Evolutionary conservation across 2,888 invertebrate species (phyloP).

Genomic region (Heliconius aoede): DNA sequence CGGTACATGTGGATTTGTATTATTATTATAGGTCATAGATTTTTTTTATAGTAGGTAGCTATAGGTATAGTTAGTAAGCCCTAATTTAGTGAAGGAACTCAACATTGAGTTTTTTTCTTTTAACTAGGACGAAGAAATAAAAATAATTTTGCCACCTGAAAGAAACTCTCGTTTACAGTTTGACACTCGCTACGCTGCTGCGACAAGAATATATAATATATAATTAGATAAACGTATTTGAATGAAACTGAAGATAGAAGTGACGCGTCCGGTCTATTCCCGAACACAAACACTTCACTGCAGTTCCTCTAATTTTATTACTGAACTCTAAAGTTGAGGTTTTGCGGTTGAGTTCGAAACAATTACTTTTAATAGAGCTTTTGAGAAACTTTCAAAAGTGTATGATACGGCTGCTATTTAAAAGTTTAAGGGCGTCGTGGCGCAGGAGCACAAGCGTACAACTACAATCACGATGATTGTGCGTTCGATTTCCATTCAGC

Average conservation of each 20-base stretch:
- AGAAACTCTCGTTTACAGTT: no score
- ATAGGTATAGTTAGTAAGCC: no score
- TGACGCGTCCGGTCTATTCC: not conserved
- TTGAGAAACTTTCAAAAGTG: not conserved
- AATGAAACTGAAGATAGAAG: not conserved
- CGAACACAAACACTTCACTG: not conserved
- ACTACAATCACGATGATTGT: not conserved
- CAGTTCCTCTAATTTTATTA: slow-evolving; percentile 16
- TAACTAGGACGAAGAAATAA: no score
- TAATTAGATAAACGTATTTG: no score
- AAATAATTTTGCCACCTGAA: no score
- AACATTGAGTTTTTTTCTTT: no score
- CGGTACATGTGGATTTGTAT: no score
- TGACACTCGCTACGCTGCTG: no score
- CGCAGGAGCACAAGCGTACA: not conserved
- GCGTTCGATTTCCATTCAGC: not conserved
- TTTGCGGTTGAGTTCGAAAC: slow-evolving; percentile 7
- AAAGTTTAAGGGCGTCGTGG: not conserved
- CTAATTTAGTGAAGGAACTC: no score
- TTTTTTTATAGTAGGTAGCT: no score
- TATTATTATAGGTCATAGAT: no score
- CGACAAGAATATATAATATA: no score
- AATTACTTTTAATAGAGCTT: not conserved
- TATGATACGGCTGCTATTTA: not conserved
- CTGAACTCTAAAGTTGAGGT: not conserved